Evolutionary conservation across 2,888 invertebrate genomes (phyloP), one percentile per base, ranked within the genome.

Genomic region (Arge pagana): DNA sequence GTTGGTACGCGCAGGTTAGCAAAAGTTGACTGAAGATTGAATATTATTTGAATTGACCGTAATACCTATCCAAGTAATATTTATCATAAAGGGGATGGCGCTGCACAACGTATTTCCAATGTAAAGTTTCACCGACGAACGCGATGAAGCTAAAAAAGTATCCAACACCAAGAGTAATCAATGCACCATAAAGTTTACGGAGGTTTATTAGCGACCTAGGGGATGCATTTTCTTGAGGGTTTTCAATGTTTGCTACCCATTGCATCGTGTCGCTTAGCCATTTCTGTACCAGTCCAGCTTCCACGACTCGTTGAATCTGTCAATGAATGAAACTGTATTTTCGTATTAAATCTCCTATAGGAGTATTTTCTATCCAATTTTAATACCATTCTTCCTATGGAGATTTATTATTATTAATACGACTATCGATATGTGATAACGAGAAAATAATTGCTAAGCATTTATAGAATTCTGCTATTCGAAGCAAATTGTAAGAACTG

Each of bases 191-290:
- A 36, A 92, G 81, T 69, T 92, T 92, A 59, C 82, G 82, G 60
- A 91, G 79, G 74, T 88, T 86, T 82, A 92, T 89, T 10, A 90
- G 68, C 3, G 90, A 90, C 71, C 89, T 89, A n/a, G 83, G 77
- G 49, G 84, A 82, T 1, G 81, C 79, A 36, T 81, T 80, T 33
- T 77, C 70, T 45, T 70, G 67, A 45, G 76, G 76, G 35, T 74
- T 65, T 64, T 84, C 85, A 0, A 79, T 78, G 53, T 82, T 83
- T 39, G 82, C 72, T 2, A 84, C 80, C 49, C 82, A 79, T 41
- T 83, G 77, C 80, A 87, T 87, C 0, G 85, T 86, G 70, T 91
- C 90, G 53, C 83, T 85, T 1, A 89, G 72, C 92, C 92, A 92
- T 70, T 92, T 92, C 53, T 83, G 80, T 0, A 90, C 83, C 4